A percentile compares a stretch with the other conserved stretches of the same genome.
Evolutionary conservation across 1,140 invertebrate genomes (phyloP).

Genomic region (Littorina saxatilis): DNA sequence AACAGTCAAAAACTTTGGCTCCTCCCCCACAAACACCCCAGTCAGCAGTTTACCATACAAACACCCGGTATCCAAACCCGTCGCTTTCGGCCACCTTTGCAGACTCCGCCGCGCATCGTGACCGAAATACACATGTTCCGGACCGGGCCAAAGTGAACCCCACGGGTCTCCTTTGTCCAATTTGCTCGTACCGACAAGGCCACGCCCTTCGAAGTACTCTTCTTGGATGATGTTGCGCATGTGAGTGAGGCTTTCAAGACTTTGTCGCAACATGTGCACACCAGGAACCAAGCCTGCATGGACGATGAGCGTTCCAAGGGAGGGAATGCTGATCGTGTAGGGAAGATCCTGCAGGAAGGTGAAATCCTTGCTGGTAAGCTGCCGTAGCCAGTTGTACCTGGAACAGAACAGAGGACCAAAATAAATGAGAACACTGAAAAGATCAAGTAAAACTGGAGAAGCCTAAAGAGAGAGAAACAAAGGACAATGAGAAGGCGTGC

Average conservation of each 20-base stretch:
- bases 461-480: too few species aligned
- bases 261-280: constrained; percentile 56
- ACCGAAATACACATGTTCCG: constrained; percentile 76
- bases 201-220: constrained; percentile 38
- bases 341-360: constrained; percentile 68
- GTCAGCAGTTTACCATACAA: constrained; percentile 69
- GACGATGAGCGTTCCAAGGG: constrained; percentile 69
- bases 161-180: constrained; percentile 65
- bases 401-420: too few species aligned
- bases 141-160: constrained; percentile 73
- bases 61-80: constrained; percentile 75
- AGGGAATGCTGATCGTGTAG: constrained; percentile 72
- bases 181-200: constrained; percentile 48
- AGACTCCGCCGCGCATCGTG: constrained; percentile 72
- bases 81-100: constrained; percentile 67
- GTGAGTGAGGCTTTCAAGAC: constrained; percentile 63
- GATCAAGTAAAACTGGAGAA: too few species aligned
- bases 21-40: constrained; percentile 59
- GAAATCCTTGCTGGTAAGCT: constrained; percentile 64
- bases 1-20: constrained; percentile 9
- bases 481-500: too few species aligned
- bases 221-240: constrained; percentile 71
- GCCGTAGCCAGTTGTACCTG: constrained; percentile 68
- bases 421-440: too few species aligned
- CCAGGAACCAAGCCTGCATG: constrained; percentile 75